Conservation (phyloP, 2,888 invertebrate species). For the Hermaeophaga mercurialis region DNA sequence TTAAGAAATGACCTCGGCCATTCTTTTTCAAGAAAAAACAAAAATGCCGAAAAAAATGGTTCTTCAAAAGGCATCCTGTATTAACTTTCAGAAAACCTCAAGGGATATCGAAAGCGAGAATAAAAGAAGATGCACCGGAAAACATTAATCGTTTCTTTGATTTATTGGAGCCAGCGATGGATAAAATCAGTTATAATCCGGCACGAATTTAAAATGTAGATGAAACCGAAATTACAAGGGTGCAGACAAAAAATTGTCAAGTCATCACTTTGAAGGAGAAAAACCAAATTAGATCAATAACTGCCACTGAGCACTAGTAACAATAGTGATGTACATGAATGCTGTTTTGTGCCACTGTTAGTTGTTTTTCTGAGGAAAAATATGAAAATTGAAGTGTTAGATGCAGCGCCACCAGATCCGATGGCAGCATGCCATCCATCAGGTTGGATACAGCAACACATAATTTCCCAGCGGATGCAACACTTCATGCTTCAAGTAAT, state of each 20-base stretch:
- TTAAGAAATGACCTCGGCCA: neutral
- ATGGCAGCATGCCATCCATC: no score
- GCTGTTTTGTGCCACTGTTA: no score
- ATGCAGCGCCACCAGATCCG: no score
- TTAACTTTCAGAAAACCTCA: neutral
- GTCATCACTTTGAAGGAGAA: neutral
- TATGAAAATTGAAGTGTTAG: no score
- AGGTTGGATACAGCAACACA: neutral
- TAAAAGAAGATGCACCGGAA: neutral
- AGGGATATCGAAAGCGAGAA: neutral
- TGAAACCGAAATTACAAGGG: neutral
- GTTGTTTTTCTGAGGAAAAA: no score
- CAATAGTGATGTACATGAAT: neutral
- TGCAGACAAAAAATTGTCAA: neutral
- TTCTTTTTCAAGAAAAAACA: neutral
- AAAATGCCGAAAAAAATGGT: no score
- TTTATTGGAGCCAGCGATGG: neutral
- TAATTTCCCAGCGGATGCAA: no score
- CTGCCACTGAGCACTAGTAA: neutral
- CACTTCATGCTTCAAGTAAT: no score
- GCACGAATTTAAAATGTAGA: neutral
- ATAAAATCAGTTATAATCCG: neutral
- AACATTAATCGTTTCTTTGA: neutral
- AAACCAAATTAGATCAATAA: neutral
- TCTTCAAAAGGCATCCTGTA: no score